Evolutionary conservation across 2,113 vertebrate genomes (phyloP), one percentile per base, ranked within the genome.

Genomic region (Rhegmatorhina hoffmannsi): DNA sequence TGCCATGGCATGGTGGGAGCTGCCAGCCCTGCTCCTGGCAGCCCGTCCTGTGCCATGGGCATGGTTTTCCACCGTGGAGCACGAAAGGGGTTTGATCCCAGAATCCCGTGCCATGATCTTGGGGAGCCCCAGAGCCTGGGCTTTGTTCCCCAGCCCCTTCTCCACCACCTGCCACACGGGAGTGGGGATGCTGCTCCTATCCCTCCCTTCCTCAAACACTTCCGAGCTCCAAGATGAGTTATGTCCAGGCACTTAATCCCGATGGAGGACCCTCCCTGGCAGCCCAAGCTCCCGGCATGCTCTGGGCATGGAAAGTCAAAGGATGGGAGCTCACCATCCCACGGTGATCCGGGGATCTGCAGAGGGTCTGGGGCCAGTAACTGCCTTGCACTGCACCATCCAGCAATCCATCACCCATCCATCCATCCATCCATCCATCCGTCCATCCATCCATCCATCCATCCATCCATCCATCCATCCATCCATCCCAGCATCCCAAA

Each of bases 271-370:
- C 31, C 28, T 10, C 5, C 4, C 12, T 5, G 0, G 7, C 49
- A 17, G 36, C 20, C 28, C 2, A 5, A 85, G 80, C 63, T 38
- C 31, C 36, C 47, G 1, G 1, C 6, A 3, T 1, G 0, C 31
- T 33, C 16, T 4, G 0, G 47, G 34, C 34, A 40, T 1, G 46
- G 77, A 16, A 63, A 55, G 53, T 62, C 1, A 4, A n/a, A 24
- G 38, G n/a, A 24, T 6, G 11, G 63, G 60, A 78, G 21, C 7
- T n/a, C 59, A 3, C 15, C 2, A 2, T 68, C 21, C 59, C 40
- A 7, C 0, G 0, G 34, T 0, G 23, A 64, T 53, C 12, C 2
- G 0, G 10, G 36, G 12, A 50, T 18, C 40, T 16, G 2, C 7
- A 8, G 0, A 1, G 9, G 7, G 4, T 10, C 76, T 59, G 1